Percentiles rank a stretch among this genome's conserved stretches.
Evolutionary conservation across 2,888 invertebrate genomes (phyloP).

Genomic region (Apodemia hepburni): DNA sequence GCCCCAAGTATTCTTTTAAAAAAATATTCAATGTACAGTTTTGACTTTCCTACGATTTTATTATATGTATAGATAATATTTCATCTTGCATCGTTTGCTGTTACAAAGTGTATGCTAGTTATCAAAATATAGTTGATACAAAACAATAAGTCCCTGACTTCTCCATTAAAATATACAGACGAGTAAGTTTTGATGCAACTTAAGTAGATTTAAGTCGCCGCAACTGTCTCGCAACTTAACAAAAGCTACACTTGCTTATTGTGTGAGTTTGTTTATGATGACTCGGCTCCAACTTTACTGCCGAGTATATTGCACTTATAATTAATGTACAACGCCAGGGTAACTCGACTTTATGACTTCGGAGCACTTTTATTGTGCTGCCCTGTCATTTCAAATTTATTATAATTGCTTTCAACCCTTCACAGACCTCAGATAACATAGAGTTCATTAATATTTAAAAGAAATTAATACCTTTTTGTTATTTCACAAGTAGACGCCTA

Average conservation of each 20-base stretch:
- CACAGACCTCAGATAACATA: slow-evolving; percentile 5
- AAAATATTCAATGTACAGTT: too few relatives aligned
- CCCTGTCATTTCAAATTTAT: slow-evolving; percentile 16
- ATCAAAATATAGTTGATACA: neutral
- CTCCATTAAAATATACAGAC: neutral
- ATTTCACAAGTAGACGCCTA: neutral
- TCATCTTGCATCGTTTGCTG: too few relatives aligned
- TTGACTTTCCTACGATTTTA: too few relatives aligned
- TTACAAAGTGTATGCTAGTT: too few relatives aligned
- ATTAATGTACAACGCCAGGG: slow-evolving; percentile 14
- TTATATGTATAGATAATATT: too few relatives aligned
- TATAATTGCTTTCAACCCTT: slow-evolving; percentile 17
- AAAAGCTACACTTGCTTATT: slow-evolving; percentile 12
- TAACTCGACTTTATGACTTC: slow-evolving; percentile 13
- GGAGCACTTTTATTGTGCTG: slow-evolving; percentile 16
- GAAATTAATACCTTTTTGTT: slow-evolving; percentile 5
- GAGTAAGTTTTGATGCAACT: slow-evolving; percentile 6
- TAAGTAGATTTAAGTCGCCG: slow-evolving; percentile 12
- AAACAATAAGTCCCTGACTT: slow-evolving; percentile 1
- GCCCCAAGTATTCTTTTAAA: too few relatives aligned
- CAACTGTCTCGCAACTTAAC: slow-evolving; percentile 7
- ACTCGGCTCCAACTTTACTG: slow-evolving; percentile 7
- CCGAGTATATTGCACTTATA: slow-evolving; percentile 17
- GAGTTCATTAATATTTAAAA: slow-evolving; percentile 10
- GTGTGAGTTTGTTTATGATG: slow-evolving; percentile 15